Percentiles rank a stretch among this genome's conserved stretches.
phyloP scores from a whole-genome alignment of 2,113 vertebrate genomes.

The Nanorana parkeri region DNA sequence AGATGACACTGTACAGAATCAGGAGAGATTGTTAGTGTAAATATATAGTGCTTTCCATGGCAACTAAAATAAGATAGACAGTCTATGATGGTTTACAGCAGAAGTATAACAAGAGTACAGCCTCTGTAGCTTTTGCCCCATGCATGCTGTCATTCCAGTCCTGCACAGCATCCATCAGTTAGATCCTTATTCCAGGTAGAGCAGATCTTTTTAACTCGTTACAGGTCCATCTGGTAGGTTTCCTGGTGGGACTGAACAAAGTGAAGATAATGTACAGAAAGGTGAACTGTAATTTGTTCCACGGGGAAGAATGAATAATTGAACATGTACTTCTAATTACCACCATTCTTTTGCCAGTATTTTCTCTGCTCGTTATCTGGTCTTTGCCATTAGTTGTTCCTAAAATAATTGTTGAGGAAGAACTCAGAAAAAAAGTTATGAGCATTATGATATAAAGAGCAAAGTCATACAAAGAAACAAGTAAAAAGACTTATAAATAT shows the following conservation, averaged over 20 bases:
- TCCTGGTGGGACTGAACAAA: constrained; percentile 16
- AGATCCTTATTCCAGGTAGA: constrained; percentile 27
- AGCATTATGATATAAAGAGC: not conserved
- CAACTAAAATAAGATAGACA: constrained; percentile 37
- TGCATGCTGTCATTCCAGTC: constrained; percentile 24
- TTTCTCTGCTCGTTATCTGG: constrained; percentile 19
- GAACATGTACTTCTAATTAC: constrained; percentile 18
- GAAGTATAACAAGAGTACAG: not conserved
- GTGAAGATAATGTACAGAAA: constrained; percentile 10
- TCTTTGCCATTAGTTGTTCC: not conserved
- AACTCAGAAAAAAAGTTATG: not conserved
- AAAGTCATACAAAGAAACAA: not conserved
- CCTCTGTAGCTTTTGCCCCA: constrained; percentile 13
- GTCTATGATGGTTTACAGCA: constrained; percentile 18
- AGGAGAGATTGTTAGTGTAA: constrained; percentile 39
- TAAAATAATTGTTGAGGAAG: not conserved
- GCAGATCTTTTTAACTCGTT: not conserved
- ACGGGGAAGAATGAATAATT: constrained; percentile 42
- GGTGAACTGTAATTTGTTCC: constrained; percentile 27
- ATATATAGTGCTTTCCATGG: constrained; percentile 42
- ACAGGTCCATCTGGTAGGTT: not conserved
- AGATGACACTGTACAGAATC: constrained; percentile 20
- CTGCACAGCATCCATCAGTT: constrained; percentile 20
- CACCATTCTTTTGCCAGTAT: not conserved
- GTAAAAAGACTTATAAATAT: not conserved